Evolutionary conservation across 1,140 invertebrate genomes (phyloP).

Genomic region (Akabosia matsudoensis): DNA sequence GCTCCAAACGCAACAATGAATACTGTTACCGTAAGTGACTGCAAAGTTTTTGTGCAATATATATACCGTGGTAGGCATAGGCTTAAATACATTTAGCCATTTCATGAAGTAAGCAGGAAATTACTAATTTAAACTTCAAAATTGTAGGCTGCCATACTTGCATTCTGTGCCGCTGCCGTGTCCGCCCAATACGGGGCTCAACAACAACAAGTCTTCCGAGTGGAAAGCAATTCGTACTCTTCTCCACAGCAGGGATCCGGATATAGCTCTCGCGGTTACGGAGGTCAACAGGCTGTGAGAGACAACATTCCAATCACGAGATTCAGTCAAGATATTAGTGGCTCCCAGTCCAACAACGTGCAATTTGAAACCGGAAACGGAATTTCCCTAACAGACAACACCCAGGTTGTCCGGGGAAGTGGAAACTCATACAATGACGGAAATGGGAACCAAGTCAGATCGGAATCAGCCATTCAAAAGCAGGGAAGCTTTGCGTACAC

Average conservation of each 20-base stretch:
- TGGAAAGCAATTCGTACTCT: neutral
- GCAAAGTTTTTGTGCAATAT: too few species aligned
- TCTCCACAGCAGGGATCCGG: neutral
- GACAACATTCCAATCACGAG: constrained; percentile 4
- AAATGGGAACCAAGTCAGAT: neutral
- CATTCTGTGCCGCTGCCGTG: neutral
- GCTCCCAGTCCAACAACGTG: neutral
- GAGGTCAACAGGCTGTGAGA: neutral
- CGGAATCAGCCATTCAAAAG: neutral
- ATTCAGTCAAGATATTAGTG: constrained; percentile 8
- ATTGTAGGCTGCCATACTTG: too few species aligned
- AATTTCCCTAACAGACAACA: neutral
- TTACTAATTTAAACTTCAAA: too few species aligned
- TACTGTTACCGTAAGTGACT: too few species aligned
- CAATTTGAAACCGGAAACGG: neutral
- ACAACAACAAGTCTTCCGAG: neutral
- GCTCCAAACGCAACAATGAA: too few species aligned
- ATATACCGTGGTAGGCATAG: too few species aligned
- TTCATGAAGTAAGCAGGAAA: too few species aligned
- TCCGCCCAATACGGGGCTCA: neutral
- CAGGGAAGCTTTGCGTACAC: neutral
- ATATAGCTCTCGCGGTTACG: neutral
- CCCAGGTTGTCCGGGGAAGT: neutral
- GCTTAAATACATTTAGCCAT: too few species aligned
- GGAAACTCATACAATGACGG: neutral